Conservation (phyloP, 2,888 invertebrate species). For the Amblyteles armatorius region DNA sequence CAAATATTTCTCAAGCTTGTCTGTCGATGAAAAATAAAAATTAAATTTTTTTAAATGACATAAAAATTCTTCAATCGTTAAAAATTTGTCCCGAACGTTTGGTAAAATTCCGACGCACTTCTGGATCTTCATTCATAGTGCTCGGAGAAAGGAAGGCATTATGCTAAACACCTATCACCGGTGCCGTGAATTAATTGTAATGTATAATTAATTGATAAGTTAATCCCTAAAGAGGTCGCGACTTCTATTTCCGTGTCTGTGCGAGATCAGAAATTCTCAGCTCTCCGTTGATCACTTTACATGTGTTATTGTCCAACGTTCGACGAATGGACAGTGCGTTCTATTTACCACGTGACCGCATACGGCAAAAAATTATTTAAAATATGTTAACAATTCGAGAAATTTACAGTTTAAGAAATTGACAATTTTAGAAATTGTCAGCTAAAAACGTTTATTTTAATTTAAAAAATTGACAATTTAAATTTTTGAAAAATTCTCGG, state of each 20-base stretch:
- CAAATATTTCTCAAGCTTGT: not conserved
- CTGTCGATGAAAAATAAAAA: not conserved
- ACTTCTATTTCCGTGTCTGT: not conserved
- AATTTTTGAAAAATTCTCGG: no score
- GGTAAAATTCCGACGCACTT: not conserved
- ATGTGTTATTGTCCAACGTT: conserved; percentile 74
- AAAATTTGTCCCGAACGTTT: not conserved
- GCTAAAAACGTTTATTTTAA: no score
- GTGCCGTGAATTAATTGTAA: not conserved
- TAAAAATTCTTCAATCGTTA: no score
- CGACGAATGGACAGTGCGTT: conserved; percentile 60
- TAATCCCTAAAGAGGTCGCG: not conserved
- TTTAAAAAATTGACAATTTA: no score
- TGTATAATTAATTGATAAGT: not conserved
- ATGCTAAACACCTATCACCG: not conserved
- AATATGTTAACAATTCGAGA: no score
- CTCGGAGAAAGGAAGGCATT: not conserved
- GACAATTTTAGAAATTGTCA: no score
- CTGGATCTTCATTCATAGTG: not conserved
- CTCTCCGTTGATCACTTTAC: conserved; percentile 72
- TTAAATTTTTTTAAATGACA: no score
- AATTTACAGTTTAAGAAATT: no score
- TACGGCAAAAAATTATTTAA: no score
- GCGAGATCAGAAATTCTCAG: not conserved
- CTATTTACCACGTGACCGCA: conserved; percentile 39